Evolutionary conservation across 2,797 vertebrate species (phyloP), one percentile per base, ranked within the genome.

Genomic region (Galago senegalensis): DNA sequence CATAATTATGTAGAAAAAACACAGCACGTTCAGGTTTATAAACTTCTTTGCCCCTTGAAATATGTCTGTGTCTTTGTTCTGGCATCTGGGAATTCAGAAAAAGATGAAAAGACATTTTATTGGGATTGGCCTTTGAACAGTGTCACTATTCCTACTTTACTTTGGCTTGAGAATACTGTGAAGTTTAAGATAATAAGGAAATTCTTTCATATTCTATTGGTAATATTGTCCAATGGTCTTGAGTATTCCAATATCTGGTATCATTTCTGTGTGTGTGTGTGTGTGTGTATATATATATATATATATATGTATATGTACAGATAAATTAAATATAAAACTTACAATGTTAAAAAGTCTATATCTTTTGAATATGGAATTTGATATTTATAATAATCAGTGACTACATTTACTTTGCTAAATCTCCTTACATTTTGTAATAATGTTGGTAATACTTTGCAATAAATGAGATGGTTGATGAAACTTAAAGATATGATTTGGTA

Each of bases 271-370:
- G 34, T 34, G 34, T 34, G 34, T 34, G 34, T 34, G 34, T 34
- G 34, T 34, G 34, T 34, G 2, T 34, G 2, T 34, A 34, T 34
- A 34, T 34, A 34, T 34, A 34, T 34, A 34, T 34, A 34, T 34
- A 21, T 63, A 43, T 18, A 40, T 60, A 27, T 21, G 46, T 72
- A 80, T 2, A 60, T 43, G 60, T 34, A 17, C 3, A 96, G 14
- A 87, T n/a, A 90, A 4, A 81, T 60, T 87, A 95, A 92, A 89
- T 58, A 63, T 60, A 75, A 46, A 90, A 76, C 25, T 60, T 69
- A 18, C 0, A 65, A n/a, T 65, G 7, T 14, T 13, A 70, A 40
- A 17, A 91, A n/a, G 3, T 9, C 20, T 82, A 1, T 23, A 25
- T 67, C 31, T 91, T 93, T 7, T 56, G 6, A 81, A 75, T 75